Conservation (phyloP, 1,140 invertebrate genomes). For the Drosophila murphyi region DNA sequence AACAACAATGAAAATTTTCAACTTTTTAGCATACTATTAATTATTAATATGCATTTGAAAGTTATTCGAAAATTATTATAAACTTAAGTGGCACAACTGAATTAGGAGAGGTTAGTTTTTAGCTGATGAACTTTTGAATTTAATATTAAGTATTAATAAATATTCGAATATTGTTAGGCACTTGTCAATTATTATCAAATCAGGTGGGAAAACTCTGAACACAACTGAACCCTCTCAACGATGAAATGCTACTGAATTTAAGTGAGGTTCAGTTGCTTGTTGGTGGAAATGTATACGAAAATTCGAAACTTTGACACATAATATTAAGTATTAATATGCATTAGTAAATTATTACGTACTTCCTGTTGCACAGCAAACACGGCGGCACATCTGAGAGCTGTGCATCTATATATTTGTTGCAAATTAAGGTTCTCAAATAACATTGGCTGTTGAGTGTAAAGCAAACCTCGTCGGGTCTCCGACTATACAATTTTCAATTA, state of each 20-base stretch:
- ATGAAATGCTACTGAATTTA: neutral
- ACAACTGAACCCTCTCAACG: neutral
- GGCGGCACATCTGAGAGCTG: neutral
- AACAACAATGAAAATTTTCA: no score
- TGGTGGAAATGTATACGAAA: neutral
- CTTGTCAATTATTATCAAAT: neutral
- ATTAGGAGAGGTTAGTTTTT: no score
- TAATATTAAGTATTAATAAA: neutral
- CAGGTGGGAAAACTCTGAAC: neutral
- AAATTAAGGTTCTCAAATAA: conserved; percentile 32
- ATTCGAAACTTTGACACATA: conserved; percentile 1
- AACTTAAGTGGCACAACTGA: no score
- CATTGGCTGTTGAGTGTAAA: conserved; percentile 24
- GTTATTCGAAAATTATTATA: no score
- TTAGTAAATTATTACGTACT: conserved; percentile 20
- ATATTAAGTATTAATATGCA: conserved; percentile 9
- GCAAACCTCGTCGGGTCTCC: conserved; percentile 1
- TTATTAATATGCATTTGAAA: no score
- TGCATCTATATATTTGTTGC: conserved; percentile 9
- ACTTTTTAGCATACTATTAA: no score
- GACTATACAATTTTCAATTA: neutral
- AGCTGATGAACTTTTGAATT: no score
- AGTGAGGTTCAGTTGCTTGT: neutral
- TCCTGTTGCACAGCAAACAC: conserved; percentile 26
- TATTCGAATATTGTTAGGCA: neutral